Evolutionary conservation across 92 coral and sea anemone species (phyloP).

Genomic region (Isaurus tuberculatus): DNA sequence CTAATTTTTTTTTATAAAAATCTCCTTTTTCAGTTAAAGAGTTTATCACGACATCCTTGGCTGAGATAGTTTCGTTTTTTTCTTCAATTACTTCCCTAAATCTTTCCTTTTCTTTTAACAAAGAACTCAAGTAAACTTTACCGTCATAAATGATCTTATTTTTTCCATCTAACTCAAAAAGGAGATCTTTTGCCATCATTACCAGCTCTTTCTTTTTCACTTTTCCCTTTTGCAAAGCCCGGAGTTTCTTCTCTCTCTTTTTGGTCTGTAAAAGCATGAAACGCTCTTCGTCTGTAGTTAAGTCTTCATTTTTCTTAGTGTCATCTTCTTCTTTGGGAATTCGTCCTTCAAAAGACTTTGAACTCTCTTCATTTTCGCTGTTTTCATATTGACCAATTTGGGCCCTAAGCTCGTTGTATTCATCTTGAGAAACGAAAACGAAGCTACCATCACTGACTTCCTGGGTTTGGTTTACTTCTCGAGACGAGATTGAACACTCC

Average conservation of each 20-base stretch:
- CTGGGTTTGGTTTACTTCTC: neutral
- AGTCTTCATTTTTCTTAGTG: neutral
- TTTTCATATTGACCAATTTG: neutral
- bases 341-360: neutral
- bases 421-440: neutral
- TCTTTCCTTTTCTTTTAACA: conserved; percentile 58
- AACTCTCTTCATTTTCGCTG: neutral
- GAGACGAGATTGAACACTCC: neutral
- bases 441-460: neutral
- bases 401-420: neutral
- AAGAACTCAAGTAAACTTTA: conserved; percentile 40
- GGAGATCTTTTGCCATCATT: conserved; percentile 48
- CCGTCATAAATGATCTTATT: conserved; percentile 69
- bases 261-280: neutral
- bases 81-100: conserved; percentile 62
- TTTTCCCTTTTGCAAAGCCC: conserved; percentile 5
- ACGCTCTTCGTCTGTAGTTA: neutral
- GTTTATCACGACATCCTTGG: conserved; percentile 65
- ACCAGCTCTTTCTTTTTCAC: conserved; percentile 69
- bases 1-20: conserved; percentile 26
- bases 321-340: neutral
- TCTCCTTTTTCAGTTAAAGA: conserved; percentile 50
- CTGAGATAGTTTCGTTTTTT: conserved; percentile 61
- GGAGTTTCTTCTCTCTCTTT: conserved; percentile 23
- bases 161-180: conserved; percentile 66